Evolutionary conservation across 2,113 vertebrate genomes (phyloP).

Genomic region (Onychostruthus taczanowskii): DNA sequence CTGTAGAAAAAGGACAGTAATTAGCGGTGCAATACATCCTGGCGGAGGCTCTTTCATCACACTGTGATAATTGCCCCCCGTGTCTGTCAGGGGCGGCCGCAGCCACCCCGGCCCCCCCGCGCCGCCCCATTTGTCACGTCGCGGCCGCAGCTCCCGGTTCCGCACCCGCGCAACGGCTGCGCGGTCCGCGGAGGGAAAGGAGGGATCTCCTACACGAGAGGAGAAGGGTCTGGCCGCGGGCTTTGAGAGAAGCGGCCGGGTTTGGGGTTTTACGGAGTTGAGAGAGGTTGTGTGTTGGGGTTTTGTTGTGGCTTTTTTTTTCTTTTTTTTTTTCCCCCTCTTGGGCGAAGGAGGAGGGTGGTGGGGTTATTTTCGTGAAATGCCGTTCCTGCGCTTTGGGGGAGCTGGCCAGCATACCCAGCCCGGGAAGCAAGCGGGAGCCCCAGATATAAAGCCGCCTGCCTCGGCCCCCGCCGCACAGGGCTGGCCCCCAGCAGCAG

Average conservation of each 20-base stretch:
- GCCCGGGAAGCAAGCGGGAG: not conserved
- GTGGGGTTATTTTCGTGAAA: not conserved
- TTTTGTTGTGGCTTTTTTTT: too few species aligned
- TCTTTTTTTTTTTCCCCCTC: too few species aligned
- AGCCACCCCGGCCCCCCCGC: constrained; percentile 77
- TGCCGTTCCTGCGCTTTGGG: not conserved
- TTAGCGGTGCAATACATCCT: constrained; percentile 91
- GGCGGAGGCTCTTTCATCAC: constrained; percentile 97
- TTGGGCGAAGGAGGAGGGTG: not conserved
- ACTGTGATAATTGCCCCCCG: constrained; percentile 98
- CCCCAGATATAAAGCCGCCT: not conserved
- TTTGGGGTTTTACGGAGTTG: too few species aligned
- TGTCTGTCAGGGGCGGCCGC: constrained; percentile 96
- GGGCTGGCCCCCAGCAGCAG: constrained; percentile 80
- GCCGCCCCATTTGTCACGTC: constrained; percentile 88
- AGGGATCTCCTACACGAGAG: constrained; percentile 66
- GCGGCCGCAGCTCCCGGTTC: constrained; percentile 59
- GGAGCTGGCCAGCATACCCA: not conserved
- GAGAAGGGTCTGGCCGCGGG: not conserved
- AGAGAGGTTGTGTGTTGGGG: too few species aligned
- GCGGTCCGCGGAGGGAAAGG: constrained; percentile 47
- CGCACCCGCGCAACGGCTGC: constrained; percentile 25
- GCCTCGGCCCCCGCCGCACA: not conserved
- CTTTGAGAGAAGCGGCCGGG: not conserved
- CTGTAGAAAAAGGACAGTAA: constrained; percentile 98